phyloP scores from a whole-genome alignment of 2,113 vertebrate genomes.

The Oxyruncus cristatus region DNA sequence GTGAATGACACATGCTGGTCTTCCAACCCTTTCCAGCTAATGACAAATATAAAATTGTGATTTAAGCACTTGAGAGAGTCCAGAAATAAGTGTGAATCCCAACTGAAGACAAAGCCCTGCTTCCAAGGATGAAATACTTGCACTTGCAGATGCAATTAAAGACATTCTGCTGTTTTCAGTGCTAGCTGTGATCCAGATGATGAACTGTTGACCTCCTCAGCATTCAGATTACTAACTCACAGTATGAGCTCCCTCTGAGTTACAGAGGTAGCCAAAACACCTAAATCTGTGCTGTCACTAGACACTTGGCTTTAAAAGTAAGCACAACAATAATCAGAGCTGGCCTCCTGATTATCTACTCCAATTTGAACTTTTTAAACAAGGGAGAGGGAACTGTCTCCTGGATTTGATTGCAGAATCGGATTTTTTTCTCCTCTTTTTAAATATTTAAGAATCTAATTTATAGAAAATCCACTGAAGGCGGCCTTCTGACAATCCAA shows the following conservation, averaged over 20 bases:
- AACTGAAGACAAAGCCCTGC: background rate
- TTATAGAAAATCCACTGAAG: background rate
- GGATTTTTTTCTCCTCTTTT: accelerated
- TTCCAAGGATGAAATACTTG: background rate
- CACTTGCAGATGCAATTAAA: background rate
- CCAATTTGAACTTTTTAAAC: background rate
- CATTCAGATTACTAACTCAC: background rate
- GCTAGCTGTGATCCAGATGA: background rate
- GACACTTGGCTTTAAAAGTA: background rate
- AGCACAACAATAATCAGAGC: background rate
- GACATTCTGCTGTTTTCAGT: background rate
- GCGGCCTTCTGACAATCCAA: background rate
- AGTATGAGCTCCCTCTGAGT: background rate
- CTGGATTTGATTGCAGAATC: background rate
- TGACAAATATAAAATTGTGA: background rate
- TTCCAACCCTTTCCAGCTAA: background rate
- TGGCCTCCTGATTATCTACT: background rate
- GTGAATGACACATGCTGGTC: background rate
- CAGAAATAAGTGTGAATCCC: background rate
- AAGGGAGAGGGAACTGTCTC: background rate
- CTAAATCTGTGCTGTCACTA: background rate
- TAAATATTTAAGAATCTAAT: background rate
- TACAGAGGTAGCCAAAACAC: background rate
- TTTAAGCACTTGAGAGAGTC: background rate
- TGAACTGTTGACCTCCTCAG: background rate